Evolutionary conservation across 2,113 vertebrate species (phyloP).

Genomic region (Gobio gobio): DNA sequence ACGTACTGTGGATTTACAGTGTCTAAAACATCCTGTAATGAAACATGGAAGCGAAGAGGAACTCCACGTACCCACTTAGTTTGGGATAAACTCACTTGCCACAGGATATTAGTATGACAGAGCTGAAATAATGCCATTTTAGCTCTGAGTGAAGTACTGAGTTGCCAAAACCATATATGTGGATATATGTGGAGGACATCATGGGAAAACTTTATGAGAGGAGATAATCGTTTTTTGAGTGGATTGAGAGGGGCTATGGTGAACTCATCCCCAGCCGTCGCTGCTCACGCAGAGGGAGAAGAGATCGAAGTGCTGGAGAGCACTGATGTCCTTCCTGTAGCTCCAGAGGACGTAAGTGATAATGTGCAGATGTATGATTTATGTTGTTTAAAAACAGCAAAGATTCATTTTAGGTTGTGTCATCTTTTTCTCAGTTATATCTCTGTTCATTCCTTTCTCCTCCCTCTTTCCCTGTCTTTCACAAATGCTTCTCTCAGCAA

Average conservation of each 20-base stretch:
- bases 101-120: not conserved
- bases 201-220: slow-evolving; percentile 20
- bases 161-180: slow-evolving; percentile 14
- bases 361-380: not conserved
- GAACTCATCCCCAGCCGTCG: slow-evolving; percentile 83
- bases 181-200: not conserved
- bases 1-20: slow-evolving; percentile 10
- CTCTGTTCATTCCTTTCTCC: slow-evolving; percentile 47
- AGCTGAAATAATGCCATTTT: not conserved
- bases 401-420: not conserved
- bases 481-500: slow-evolving; percentile 75
- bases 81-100: slow-evolving; percentile 26
- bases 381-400: slow-evolving; percentile 2
- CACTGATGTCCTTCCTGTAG: slow-evolving; percentile 79
- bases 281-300: slow-evolving; percentile 83
- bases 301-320: slow-evolving; percentile 88
- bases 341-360: slow-evolving; percentile 83
- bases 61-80: not conserved
- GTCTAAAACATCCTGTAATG: not conserved
- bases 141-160: not conserved
- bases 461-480: slow-evolving; percentile 39
- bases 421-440: slow-evolving; percentile 29
- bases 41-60: slow-evolving; percentile 14
- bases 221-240: slow-evolving; percentile 58
- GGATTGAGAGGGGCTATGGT: slow-evolving; percentile 74